Evolutionary conservation across 2,888 invertebrate species (phyloP).

Genomic region (Eueremaeus valkanovi): DNA sequence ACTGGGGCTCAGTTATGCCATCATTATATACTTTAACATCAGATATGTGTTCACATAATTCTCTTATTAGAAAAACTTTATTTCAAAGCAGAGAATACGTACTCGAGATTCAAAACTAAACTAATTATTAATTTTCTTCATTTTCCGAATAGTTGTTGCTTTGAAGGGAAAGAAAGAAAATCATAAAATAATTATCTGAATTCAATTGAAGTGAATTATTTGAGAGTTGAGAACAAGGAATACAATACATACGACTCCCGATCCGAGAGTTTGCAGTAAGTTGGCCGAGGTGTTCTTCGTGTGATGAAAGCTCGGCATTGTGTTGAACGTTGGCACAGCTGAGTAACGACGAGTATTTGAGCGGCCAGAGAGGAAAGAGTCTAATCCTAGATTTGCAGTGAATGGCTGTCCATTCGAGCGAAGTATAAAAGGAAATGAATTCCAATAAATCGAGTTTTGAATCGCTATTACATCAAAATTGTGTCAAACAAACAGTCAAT

Average conservation of each 20-base stretch:
- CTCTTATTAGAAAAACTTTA: not conserved
- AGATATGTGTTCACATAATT: not conserved
- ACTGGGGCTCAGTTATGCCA: too few relatives aligned
- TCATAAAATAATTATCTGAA: not conserved
- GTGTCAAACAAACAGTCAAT: not conserved
- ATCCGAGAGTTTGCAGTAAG: constrained; percentile 79
- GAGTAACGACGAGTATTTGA: constrained; percentile 46
- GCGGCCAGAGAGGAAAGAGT: constrained; percentile 46
- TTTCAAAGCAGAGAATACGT: not conserved
- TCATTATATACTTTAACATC: too few relatives aligned
- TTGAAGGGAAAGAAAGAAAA: not conserved
- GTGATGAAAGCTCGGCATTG: constrained; percentile 36
- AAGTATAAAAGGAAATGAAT: not conserved
- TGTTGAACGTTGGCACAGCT: constrained; percentile 44
- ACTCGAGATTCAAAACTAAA: constrained; percentile 3
- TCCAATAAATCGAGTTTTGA: not conserved
- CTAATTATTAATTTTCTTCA: constrained; percentile 46
- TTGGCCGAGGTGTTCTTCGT: constrained; percentile 53
- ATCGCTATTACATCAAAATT: not conserved
- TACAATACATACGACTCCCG: constrained; percentile 65
- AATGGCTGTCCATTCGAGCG: not conserved
- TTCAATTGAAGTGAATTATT: not conserved
- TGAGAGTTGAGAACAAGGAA: too few relatives aligned
- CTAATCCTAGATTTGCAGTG: constrained; percentile 43
- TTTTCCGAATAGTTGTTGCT: constrained; percentile 47